Evolutionary conservation across 2,113 vertebrate species (phyloP), one percentile per base, ranked within the genome.

Genomic region (Paracyprichromis sp.): DNA sequence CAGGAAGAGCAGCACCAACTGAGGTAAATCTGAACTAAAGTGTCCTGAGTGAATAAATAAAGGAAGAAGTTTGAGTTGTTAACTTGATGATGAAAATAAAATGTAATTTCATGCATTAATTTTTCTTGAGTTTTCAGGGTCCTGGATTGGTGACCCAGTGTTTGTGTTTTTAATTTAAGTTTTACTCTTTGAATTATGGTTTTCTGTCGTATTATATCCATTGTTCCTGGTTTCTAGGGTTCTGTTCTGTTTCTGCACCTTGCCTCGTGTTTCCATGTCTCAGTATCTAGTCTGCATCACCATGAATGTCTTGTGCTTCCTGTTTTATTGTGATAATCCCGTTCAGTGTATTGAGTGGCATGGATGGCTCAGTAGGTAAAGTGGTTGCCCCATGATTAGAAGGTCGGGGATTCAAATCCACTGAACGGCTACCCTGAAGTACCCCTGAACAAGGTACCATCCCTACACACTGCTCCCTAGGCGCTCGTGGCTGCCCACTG

Each of bases 231-330:
- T 36, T 63, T 63, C 0, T 19, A 63, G 59, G 59, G 29, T 63
- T 36, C 59, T 63, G 59, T 34, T 63, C 59, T 63, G 59, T 63
- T 63, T 36, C 31, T 63, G 59, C 57, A 34, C 16, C 57, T 19
- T 19, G 29, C 9, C 57, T 61, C 16, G 0, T 1, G 57, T 61
- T 61, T 63, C 59, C 59, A 34, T 63, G 29, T 34, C 29, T 34
- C 16, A 63, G 57, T 34, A 61, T 7, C 5, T 61, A 19, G 4
- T 63, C 59, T 34, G 59, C 59, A 19, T 63, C 59, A 34, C 29
- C 9, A 34, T 34, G 1, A 61, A 34, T 34, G 59, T 34, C 29
- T 34, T 63, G 16, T 63, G 16, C 59, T 63, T 63, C 59, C 59
- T 19, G 29, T 63, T 63, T 63, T 63, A 63, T 63, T 63, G 16